These are phyloP conservation scores for Rynchops niger DNA, from an alignment of 2,113 vertebrate species.

Conservation along the genomic window DNA sequence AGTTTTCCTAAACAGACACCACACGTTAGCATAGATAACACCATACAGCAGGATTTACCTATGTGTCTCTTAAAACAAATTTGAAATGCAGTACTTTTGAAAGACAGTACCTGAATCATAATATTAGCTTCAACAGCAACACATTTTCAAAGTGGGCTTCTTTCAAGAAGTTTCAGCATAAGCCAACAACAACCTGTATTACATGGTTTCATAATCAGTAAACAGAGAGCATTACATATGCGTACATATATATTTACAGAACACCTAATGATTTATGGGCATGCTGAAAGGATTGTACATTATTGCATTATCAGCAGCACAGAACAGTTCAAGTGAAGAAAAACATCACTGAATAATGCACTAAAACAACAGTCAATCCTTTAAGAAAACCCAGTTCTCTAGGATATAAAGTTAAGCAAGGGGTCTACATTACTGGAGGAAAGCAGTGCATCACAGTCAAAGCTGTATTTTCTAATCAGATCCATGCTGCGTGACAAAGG, in stretches of 20 bases:
- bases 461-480: not conserved
- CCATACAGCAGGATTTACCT: conserved; percentile 75
- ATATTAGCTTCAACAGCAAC: conserved; percentile 89
- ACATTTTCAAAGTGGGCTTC: conserved; percentile 88
- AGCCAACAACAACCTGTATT: conserved; percentile 90
- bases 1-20: conserved; percentile 70
- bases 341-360: conserved; percentile 61
- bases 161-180: conserved; percentile 89
- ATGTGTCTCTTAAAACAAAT: conserved; percentile 79
- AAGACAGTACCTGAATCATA: conserved; percentile 89
- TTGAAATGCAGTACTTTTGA: conserved; percentile 84
- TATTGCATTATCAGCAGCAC: conserved; percentile 54
- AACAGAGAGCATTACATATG: conserved; percentile 82
- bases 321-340: not conserved
- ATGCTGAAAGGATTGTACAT: conserved; percentile 72
- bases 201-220: conserved; percentile 90
- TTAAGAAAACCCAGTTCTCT: conserved; percentile 72
- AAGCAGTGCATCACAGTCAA: conserved; percentile 56
- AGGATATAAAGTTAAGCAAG: conserved; percentile 79
- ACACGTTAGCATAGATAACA: conserved; percentile 74
- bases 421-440: conserved; percentile 78
- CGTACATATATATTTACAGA: conserved; percentile 78
- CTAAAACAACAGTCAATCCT: conserved; percentile 65
- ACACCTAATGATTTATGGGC: conserved; percentile 72
- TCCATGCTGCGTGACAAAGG: not conserved